phyloP scores from a whole-genome alignment of 2,888 invertebrate species.

The Mongoloraphidia duomilia region DNA sequence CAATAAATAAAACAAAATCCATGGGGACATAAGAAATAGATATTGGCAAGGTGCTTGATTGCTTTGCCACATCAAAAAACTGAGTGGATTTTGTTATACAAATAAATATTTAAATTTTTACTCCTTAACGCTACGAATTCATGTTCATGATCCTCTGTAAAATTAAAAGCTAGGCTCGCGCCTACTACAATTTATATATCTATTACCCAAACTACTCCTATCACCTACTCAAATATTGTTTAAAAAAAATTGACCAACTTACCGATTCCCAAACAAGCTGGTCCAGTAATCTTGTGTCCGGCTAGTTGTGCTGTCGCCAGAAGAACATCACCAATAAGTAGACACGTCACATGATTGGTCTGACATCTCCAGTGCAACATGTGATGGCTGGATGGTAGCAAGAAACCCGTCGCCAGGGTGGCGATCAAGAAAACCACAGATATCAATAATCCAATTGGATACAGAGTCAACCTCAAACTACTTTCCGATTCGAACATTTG shows the following conservation, averaged over 20 bases:
- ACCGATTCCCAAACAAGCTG: constrained; percentile 54
- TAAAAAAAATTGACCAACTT: constrained; percentile 27
- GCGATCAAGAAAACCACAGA: constrained; percentile 70
- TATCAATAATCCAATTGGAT: constrained; percentile 63
- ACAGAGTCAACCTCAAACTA: constrained; percentile 52
- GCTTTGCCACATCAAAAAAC: too few relatives aligned
- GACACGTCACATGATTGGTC: constrained; percentile 72
- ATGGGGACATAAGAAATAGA: too few relatives aligned
- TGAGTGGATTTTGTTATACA: too few relatives aligned
- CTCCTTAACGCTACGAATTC: too few relatives aligned
- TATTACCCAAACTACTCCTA: too few relatives aligned
- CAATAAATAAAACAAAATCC: too few relatives aligned
- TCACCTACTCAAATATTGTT: too few relatives aligned
- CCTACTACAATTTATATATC: too few relatives aligned
- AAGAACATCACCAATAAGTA: constrained; percentile 66
- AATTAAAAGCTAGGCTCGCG: too few relatives aligned
- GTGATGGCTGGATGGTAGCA: constrained; percentile 71
- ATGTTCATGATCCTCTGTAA: too few relatives aligned
- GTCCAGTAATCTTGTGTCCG: constrained; percentile 41
- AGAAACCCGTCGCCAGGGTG: constrained; percentile 63
- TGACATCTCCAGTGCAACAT: constrained; percentile 81
- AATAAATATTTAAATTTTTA: too few relatives aligned
- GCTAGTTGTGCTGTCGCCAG: constrained; percentile 65
- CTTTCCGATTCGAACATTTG: constrained; percentile 2
- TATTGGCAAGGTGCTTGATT: too few relatives aligned